Evolutionary conservation across 2,797 vertebrate species (phyloP), one percentile per base, ranked within the genome.

Genomic region (Anas bernieri): DNA sequence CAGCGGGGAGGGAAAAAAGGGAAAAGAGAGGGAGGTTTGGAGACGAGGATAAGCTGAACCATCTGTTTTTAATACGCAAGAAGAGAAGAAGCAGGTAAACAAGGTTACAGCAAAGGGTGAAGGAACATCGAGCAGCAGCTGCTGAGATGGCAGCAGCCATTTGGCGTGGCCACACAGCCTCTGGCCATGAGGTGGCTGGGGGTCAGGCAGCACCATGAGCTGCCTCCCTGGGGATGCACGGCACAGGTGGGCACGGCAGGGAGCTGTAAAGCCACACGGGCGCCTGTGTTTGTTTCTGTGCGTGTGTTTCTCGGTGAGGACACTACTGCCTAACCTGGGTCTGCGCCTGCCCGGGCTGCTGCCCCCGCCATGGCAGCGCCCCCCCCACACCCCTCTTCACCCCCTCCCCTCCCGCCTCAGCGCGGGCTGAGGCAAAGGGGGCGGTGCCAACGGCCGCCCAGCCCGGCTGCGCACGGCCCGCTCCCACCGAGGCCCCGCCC

Each of bases 311-410:
- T 35, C 20, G 59, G 50, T 1, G 26, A 26, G 9, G 20, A 58
- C 31, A 22, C 3, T 0, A 0, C 3, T 2, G 30, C 16, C 4
- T 5, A 2, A 41, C 55, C 14, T 43, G 39, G n/a, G 30, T 30
- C 16, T 12, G 9, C 72, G 45, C 37, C 30, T 43, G 61, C n/a
- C 77, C 58, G 1, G 2, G 33, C 8, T 45, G 68, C 43, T 61
- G 14, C 22, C 46, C 12, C 7, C 22, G 21, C 46, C 46, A 23
- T 23, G 21, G 21, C 46, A 46, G 21, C 21, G 11, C 11, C 21
- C 43, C 43, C 43, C 17, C 41, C 41, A 7, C 43, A 20, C 20
- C 6, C 20, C 6, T 21, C 46, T 6, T 20, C 43, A 45, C 54
- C 54, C 25, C 7, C 55, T 20, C 31, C 31, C 31, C 12, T 12